Percentiles rank a stretch among this genome's conserved stretches.
Conservation (phyloP, 2,797 vertebrate genomes). For the Thaleichthys pacificus region DNA sequence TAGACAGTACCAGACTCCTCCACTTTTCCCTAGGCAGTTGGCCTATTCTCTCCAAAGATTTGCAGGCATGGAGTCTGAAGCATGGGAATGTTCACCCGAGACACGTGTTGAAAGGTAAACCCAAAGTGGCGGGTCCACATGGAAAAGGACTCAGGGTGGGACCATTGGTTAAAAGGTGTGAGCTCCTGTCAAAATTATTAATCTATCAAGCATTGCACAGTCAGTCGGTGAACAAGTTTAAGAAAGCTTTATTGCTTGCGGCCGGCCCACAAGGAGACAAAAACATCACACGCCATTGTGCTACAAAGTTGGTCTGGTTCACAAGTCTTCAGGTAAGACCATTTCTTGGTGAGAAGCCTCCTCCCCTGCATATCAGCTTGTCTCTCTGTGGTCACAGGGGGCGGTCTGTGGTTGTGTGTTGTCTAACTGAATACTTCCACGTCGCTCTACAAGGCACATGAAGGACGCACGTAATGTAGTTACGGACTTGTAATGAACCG, state of each 20-base stretch:
- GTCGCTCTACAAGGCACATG: slow-evolving; percentile 63
- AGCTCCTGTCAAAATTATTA: too few relatives aligned
- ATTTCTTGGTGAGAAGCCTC: too few relatives aligned
- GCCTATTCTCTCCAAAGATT: slow-evolving; percentile 60
- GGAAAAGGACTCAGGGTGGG: slow-evolving; percentile 41
- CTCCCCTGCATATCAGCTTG: too few relatives aligned
- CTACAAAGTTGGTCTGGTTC: too few relatives aligned
- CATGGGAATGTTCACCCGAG: slow-evolving; percentile 48
- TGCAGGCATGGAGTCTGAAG: slow-evolving; percentile 41
- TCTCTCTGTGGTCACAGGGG: slow-evolving; percentile 40
- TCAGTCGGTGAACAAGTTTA: too few relatives aligned
- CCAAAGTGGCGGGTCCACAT: slow-evolving; percentile 24
- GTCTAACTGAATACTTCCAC: slow-evolving; percentile 69
- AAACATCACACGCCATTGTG: too few relatives aligned
- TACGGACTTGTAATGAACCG: slow-evolving; percentile 67
- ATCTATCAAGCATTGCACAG: too few relatives aligned
- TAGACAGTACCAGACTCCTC: slow-evolving; percentile 48
- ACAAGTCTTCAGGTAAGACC: too few relatives aligned
- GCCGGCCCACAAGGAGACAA: too few relatives aligned
- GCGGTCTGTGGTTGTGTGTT: slow-evolving; percentile 46
- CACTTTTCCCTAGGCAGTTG: slow-evolving; percentile 50
- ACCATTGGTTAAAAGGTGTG: slow-evolving; percentile 38
- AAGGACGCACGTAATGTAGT: slow-evolving; percentile 71
- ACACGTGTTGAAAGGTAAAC: slow-evolving; percentile 37
- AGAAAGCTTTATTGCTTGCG: too few relatives aligned